Percentiles rank a stretch among this genome's conserved stretches.
Conservation (phyloP, 2,888 invertebrate species). For the Endomychus coccineus region DNA sequence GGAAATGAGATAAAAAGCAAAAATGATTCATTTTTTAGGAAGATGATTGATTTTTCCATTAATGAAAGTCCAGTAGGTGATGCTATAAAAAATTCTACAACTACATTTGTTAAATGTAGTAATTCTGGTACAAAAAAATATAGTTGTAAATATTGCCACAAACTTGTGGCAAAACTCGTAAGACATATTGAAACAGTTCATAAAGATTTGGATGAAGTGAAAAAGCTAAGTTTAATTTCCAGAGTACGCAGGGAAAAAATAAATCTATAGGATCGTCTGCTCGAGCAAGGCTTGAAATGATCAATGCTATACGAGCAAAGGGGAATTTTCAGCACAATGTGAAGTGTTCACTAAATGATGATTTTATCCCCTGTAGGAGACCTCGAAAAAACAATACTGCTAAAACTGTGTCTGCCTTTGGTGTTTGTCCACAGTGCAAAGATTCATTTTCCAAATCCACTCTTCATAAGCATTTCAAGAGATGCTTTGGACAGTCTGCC, state of each 20-base stretch:
- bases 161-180: constrained; percentile 2
- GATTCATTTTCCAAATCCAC: constrained; percentile 5
- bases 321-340: constrained; percentile 7
- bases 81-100: not conserved
- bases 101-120: not conserved
- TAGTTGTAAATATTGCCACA: constrained; percentile 5
- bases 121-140: constrained; percentile 4
- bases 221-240: constrained; percentile 1
- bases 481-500: constrained; percentile 1
- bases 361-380: constrained; percentile 4
- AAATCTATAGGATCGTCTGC: not conserved
- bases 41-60: not conserved
- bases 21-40: too few species aligned
- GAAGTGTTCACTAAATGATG: constrained; percentile 1
- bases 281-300: not conserved
- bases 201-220: constrained; percentile 8
- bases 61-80: not conserved
- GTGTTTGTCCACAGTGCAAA: constrained; percentile 5
- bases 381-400: constrained; percentile 3
- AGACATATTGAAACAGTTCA: constrained; percentile 5
- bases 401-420: constrained; percentile 6
- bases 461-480: constrained; percentile 7
- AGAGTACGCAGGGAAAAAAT: constrained; percentile 2
- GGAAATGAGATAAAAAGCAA: too few species aligned
- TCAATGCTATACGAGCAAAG: constrained; percentile 2